Evolutionary conservation across 1,140 invertebrate genomes (phyloP).

Genomic region (Rhyzopertha dominica): DNA sequence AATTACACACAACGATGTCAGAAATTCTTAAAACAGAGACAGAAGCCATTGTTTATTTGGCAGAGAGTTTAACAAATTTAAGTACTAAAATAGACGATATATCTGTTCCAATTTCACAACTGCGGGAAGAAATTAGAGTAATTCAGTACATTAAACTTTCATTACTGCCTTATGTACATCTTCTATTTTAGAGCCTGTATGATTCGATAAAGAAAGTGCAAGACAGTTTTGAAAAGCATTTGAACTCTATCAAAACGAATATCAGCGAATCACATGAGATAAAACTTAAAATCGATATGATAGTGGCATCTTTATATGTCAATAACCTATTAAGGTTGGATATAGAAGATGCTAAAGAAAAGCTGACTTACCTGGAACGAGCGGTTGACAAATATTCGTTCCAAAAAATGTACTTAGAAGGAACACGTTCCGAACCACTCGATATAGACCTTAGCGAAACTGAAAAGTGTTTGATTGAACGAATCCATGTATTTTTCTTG

Average conservation of each 20-base stretch:
- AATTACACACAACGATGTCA: constrained; percentile 33
- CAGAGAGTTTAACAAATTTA: constrained; percentile 38
- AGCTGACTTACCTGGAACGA: constrained; percentile 49
- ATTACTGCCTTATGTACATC: neutral
- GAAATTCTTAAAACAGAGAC: constrained; percentile 41
- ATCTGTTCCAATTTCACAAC: constrained; percentile 30
- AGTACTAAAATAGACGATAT: constrained; percentile 35
- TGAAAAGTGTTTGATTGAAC: constrained; percentile 52
- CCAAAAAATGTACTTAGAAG: constrained; percentile 63
- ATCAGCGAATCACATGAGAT: constrained; percentile 26
- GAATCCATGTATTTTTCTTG: constrained; percentile 58
- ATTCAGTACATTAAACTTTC: neutral
- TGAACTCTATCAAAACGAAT: constrained; percentile 28
- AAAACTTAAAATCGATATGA: constrained; percentile 30
- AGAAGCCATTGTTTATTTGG: constrained; percentile 38
- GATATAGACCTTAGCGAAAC: constrained; percentile 47
- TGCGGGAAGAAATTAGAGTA: constrained; percentile 37
- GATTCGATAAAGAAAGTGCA: constrained; percentile 27
- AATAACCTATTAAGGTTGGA: constrained; percentile 27
- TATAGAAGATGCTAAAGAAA: constrained; percentile 19
- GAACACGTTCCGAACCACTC: constrained; percentile 49
- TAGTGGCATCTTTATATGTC: constrained; percentile 28
- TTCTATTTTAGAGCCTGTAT: constrained; percentile 25
- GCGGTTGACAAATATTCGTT: constrained; percentile 53
- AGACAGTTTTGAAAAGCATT: constrained; percentile 21